A percentile compares a stretch with the other conserved stretches of the same genome.
phyloP scores from a whole-genome alignment of 2,797 vertebrate species.

The Cossypha polioptera region DNA sequence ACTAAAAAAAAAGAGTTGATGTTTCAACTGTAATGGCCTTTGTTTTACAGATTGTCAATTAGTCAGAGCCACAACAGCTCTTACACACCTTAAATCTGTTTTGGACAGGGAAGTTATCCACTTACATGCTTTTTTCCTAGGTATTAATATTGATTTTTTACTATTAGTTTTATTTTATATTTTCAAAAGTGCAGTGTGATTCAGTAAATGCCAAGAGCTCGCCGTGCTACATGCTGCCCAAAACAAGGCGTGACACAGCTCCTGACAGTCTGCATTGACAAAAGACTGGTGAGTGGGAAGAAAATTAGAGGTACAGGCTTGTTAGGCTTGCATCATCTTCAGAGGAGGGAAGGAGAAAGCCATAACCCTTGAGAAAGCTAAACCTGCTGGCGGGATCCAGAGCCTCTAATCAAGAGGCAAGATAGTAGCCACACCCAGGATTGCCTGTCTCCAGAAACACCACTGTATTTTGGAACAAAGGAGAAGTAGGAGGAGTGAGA shows the following conservation, averaged over 20 bases:
- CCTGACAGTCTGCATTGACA: not conserved
- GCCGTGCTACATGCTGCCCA: fast-evolving
- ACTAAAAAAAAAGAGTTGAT: not conserved
- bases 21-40: not conserved
- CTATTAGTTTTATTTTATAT: not conserved
- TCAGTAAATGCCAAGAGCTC: not conserved
- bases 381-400: not conserved
- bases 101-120: not conserved
- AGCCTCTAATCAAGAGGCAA: not conserved
- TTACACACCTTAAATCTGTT: not conserved
- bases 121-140: not conserved
- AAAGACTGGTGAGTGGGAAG: not conserved
- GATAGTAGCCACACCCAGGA: not conserved
- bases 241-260: not conserved
- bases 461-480: not conserved
- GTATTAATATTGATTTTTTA: not conserved
- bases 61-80: not conserved
- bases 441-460: not conserved
- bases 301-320: constrained; percentile 7
- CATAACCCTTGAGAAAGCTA: constrained; percentile 12
- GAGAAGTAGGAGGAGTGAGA: not conserved
- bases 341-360: not conserved
- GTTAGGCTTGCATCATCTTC: constrained; percentile 5
- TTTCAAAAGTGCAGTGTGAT: fast-evolving
- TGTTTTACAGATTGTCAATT: not conserved